Percentiles rank a stretch among this genome's conserved stretches.
These are phyloP conservation scores for Copidosoma floridanum DNA, from an alignment of 1,140 invertebrate genomes.

Conservation along the genomic window DNA sequence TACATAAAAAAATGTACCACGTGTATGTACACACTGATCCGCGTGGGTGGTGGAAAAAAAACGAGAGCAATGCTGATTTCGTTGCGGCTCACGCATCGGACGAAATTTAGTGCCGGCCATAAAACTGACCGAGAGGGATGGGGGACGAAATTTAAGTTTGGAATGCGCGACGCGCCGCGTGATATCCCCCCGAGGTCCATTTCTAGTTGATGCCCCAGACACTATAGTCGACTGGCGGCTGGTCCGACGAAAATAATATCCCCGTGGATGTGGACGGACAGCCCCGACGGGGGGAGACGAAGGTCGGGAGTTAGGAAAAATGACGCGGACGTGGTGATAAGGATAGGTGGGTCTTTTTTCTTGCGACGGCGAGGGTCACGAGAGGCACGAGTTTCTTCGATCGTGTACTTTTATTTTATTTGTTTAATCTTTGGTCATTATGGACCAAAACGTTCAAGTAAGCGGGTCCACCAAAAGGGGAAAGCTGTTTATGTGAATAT, in stretches of 20 bases:
- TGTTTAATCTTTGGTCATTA: no score
- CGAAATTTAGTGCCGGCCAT: constrained; percentile 33
- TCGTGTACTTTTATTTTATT: no score
- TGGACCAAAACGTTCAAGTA: no score
- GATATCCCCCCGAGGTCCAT: constrained; percentile 30
- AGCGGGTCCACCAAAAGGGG: no score
- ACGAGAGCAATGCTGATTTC: constrained; percentile 17
- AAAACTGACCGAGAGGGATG: constrained; percentile 27
- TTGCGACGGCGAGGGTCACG: background rate
- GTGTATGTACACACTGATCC: no score
- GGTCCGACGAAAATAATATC: background rate
- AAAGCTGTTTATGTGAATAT: no score
- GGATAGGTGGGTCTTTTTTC: constrained; percentile 8
- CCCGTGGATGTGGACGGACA: background rate
- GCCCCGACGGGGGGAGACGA: background rate
- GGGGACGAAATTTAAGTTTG: constrained; percentile 12
- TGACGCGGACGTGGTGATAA: constrained; percentile 12
- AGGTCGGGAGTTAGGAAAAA: no score
- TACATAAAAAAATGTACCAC: no score
- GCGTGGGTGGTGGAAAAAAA: no score
- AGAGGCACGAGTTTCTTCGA: no score
- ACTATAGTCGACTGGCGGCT: constrained; percentile 25
- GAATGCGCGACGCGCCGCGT: constrained; percentile 14
- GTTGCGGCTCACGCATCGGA: constrained; percentile 24
- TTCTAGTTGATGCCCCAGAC: constrained; percentile 36